phyloP scores from a whole-genome alignment of 2,888 invertebrate species.

The Mellilla xanthometata region DNA sequence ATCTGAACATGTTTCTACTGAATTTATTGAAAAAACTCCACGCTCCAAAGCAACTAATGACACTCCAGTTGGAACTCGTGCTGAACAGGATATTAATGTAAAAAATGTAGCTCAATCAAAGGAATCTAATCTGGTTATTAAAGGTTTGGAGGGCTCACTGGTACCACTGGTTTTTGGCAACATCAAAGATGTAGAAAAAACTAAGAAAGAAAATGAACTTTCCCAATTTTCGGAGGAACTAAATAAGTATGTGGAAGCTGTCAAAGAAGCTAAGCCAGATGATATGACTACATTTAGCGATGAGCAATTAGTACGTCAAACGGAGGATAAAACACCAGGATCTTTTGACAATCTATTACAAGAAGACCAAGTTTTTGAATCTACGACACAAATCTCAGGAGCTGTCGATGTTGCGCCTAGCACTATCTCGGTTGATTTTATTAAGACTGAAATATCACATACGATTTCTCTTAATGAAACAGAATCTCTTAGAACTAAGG shows the following conservation, averaged over 20 bases:
- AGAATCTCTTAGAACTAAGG: conserved; percentile 6
- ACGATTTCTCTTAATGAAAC: conserved; percentile 20
- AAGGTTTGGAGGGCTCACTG: conserved; percentile 48
- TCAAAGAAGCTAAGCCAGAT: conserved; percentile 15
- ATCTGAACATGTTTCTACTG: neutral
- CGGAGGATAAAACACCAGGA: neutral
- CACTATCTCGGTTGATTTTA: conserved; percentile 55
- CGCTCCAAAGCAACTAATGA: too few relatives aligned
- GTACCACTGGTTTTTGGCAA: conserved; percentile 59
- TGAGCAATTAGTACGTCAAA: too few relatives aligned
- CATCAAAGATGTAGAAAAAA: conserved; percentile 40
- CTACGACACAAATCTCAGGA: neutral
- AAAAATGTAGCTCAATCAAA: neutral
- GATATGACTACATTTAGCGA: neutral
- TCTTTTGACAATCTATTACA: neutral
- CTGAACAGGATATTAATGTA: too few relatives aligned
- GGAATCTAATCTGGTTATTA: conserved; percentile 30
- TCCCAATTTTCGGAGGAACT: conserved; percentile 1
- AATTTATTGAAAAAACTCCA: too few relatives aligned
- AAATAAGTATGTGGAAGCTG: conserved; percentile 11
- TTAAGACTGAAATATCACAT: conserved; percentile 40
- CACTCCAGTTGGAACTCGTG: neutral
- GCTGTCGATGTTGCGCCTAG: conserved; percentile 33
- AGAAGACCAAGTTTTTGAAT: neutral
- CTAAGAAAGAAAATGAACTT: conserved; percentile 32